Base-by-base conservation (phyloP, 2,888 invertebrate species). In the Chrysotoxum bicinctum region DNA sequence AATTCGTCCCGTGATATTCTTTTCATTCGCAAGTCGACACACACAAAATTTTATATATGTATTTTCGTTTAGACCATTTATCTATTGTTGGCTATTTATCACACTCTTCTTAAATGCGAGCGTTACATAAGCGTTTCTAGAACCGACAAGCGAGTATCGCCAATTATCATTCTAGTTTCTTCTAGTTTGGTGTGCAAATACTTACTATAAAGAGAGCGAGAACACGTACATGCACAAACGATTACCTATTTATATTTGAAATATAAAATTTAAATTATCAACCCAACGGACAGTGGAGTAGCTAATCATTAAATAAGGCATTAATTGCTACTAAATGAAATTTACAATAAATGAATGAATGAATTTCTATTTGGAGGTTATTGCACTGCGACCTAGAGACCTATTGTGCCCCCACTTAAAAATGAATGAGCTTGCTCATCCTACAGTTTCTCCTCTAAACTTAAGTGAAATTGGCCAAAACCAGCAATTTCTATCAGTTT, bases 161-260 rank as follows among this genome's bases (percentile, higher is more conserved):
- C 23, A 35, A 50, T 23, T 26, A 16, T 16, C 8, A 16, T 50
- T 82, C 82, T 82, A 82, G 82, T 82, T 73, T 43, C 6, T 82
- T 82, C 78, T 62, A 60, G 62, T 69, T 68, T 10, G 26, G 19
- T 43, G 69, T 37, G 45, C 48, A 45, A 73, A 56, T 3, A 45
- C 14, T 19, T n/a, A 26, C 9, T 7, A 7, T 12, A 16, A 40
- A 60, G 21, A 58, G 58, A 58, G 58, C 3, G 37, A 21, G 26
- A 26, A 12, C 26, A 40, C 16, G 37, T 12, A 12, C 7, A 60
- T n/a, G 35, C 23, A n/a, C 26, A 10, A 14, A 2, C 12, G 14
- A 23, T 40, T 43, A 26, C 3, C n/a, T 9, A 43, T 9, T 40
- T 32, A 32, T 6, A 8, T 64, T 64, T 16, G 45, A 19, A 64